These are phyloP conservation scores for Drosophila melanosoma DNA, from an alignment of 2,888 invertebrate species.

Conservation along the genomic window DNA sequence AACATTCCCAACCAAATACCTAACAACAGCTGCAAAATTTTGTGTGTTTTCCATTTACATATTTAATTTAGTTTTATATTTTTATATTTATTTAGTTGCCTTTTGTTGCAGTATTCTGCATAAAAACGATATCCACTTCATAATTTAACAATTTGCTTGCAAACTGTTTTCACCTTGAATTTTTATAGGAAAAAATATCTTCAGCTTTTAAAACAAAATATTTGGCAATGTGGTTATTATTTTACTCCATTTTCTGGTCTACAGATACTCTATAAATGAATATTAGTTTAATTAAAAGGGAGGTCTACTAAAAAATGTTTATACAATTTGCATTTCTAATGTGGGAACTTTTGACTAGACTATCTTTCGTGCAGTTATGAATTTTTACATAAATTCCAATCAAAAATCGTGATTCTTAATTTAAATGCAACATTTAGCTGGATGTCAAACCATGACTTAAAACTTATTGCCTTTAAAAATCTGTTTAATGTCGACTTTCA, in stretches of 20 bases:
- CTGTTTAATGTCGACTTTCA: background rate
- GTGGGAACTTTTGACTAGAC: background rate
- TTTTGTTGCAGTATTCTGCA: background rate
- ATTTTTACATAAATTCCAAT: background rate
- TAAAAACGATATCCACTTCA: constrained; percentile 4
- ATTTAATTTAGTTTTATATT: constrained; percentile 1
- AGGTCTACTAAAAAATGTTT: background rate
- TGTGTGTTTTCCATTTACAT: constrained; percentile 5
- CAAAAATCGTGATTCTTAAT: background rate
- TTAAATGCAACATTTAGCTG: background rate
- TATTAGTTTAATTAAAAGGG: background rate
- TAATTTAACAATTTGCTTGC: constrained; percentile 9
- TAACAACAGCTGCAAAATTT: constrained; percentile 9
- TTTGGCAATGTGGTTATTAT: background rate
- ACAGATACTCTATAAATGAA: background rate
- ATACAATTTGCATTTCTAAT: background rate
- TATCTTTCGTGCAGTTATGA: background rate
- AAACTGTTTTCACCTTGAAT: constrained; percentile 19
- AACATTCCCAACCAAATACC: background rate
- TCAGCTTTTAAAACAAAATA: background rate
- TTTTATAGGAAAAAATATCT: background rate
- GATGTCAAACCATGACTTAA: background rate
- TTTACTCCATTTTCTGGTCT: background rate
- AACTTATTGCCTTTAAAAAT: background rate
- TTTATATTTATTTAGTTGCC: background rate